These are phyloP conservation scores for Argynnis bischoffii DNA, from an alignment of 2,888 invertebrate species.

Conservation along the genomic window DNA sequence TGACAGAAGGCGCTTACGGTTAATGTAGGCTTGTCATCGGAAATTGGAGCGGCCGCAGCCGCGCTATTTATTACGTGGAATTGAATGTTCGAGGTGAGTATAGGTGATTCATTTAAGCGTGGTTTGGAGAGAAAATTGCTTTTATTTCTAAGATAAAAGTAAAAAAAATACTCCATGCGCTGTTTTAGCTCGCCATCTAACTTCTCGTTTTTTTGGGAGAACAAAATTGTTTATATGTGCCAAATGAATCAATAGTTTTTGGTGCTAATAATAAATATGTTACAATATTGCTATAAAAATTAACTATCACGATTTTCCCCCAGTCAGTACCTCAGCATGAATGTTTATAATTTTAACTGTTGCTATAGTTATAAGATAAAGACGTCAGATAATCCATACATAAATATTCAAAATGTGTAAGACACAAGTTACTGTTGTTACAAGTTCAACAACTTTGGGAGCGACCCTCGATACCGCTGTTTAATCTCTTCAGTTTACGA, in stretches of 20 bases:
- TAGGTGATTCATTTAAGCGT: conserved; percentile 44
- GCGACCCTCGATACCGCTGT: conserved; percentile 31
- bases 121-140: conserved; percentile 35
- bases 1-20: conserved; percentile 74
- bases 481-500: conserved; percentile 39
- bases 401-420: conserved; percentile 34
- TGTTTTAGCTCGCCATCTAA: background rate
- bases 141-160: conserved; percentile 21
- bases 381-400: conserved; percentile 21
- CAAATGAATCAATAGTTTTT: no score
- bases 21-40: conserved; percentile 77
- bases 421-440: conserved; percentile 31
- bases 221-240: no score
- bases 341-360: background rate
- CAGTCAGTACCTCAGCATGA: no score
- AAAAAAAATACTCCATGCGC: background rate
- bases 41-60: conserved; percentile 71
- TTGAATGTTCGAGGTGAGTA: conserved; percentile 61
- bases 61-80: conserved; percentile 71
- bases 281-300: no score
- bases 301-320: background rate
- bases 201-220: background rate
- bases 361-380: conserved; percentile 16
- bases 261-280: no score
- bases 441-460: conserved; percentile 31